Base-by-base conservation (phyloP, 2,113 vertebrate genomes). In the Solea solea region DNA sequence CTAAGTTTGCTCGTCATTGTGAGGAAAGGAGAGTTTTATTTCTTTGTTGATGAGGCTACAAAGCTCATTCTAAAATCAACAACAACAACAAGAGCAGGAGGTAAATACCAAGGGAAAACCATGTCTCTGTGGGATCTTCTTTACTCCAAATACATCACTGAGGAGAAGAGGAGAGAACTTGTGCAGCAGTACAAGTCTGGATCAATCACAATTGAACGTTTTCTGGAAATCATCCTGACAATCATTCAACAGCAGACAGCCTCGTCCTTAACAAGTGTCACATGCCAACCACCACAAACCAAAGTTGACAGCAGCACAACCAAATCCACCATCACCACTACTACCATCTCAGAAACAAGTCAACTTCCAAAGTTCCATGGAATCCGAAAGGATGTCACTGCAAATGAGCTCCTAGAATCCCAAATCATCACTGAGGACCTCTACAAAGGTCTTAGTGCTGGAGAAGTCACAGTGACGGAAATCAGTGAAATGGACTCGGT, bases 71-170 rank as follows among this genome's bases (percentile, higher is more conserved):
- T 82, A 25, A 82, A 82, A 25, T 90, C 90, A 0, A 88, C 14
- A 86, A 87, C 61, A 75, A 91, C 89, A 0, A 93, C 93, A 71
- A 91, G 88, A 0, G 90, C 87, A 0, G 52, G 72, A 0, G 95
- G 95, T 0, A 92, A 81, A 69, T 96, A 95, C 46, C 90, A 90
- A 21, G 87, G 82, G 8, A 90, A 87, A 63, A 74, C 16, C 0
- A 80, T 95, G 41, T 94, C 94, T 0, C 0, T 95, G 48, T 96
- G 95, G 95, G 93, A 95, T 21, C 57, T 95, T 0, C 91, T 96
- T 2, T 91, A 91, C 7, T 96, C 95, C 1, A 81, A 86, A 21
- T 95, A 95, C 59, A 59, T 96, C 71, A 88, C 93, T 0, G 85
- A 93, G 69, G 73, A 88, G 1, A 93, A 85, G 16, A 93, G 82